A percentile compares a stretch with the other conserved stretches of the same genome.
These are phyloP conservation scores for Musca domestica DNA, from an alignment of 1,140 invertebrate species.

Conservation along the genomic window DNA sequence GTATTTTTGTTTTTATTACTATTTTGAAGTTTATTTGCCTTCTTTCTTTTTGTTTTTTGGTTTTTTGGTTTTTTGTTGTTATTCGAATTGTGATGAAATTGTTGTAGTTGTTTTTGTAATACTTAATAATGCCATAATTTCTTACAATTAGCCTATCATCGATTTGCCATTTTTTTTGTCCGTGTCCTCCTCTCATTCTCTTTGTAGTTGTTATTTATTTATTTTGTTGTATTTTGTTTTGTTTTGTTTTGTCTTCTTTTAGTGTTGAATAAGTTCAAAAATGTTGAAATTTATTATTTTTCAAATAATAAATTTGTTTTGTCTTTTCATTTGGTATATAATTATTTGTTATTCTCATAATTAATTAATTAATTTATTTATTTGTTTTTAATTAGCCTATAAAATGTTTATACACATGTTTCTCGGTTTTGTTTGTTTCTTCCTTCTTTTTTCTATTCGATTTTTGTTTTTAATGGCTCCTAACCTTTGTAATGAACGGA, in stretches of 20 bases:
- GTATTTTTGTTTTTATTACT: conserved; percentile 21
- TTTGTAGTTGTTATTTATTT: conserved; percentile 10
- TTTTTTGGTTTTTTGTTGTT: conserved; percentile 10
- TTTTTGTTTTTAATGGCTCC: conserved; percentile 1
- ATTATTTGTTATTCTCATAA: conserved; percentile 15
- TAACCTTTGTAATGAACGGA: neutral
- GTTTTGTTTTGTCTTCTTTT: neutral
- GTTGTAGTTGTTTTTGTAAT: conserved; percentile 12
- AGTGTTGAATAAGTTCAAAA: conserved; percentile 11
- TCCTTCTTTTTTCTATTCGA: neutral
- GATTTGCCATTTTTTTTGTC: conserved; percentile 14
- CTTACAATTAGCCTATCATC: conserved; percentile 11
- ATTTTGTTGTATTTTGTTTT: conserved; percentile 22
- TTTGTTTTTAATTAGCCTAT: conserved; percentile 12
- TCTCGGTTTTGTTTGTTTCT: neutral
- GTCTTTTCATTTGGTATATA: conserved; percentile 32
- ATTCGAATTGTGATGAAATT: conserved; percentile 10
- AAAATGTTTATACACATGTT: conserved; percentile 15
- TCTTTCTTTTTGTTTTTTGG: conserved; percentile 5
- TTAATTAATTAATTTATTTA: conserved; percentile 12
- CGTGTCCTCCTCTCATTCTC: conserved; percentile 8
- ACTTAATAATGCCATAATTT: conserved; percentile 21
- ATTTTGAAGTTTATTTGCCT: conserved; percentile 9
- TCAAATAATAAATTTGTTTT: conserved; percentile 22
- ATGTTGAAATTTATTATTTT: conserved; percentile 11